A percentile compares a stretch with the other conserved stretches of the same genome.
These are phyloP conservation scores for Scelioninae gen. 2 DNA, from an alignment of 2,888 invertebrate species.

Conservation along the genomic window DNA sequence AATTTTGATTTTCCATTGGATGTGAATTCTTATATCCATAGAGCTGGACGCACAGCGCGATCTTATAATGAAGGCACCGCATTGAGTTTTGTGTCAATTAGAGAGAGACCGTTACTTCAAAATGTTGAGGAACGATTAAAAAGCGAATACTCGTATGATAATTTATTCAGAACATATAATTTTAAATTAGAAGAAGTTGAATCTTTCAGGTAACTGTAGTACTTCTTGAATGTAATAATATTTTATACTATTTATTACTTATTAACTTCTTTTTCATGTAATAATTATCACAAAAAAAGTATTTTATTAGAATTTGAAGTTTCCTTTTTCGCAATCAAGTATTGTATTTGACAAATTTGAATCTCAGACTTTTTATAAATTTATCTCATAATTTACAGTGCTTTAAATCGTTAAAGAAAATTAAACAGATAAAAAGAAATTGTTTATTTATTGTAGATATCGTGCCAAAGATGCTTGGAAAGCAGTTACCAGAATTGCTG, in stretches of 20 bases:
- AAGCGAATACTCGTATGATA: constrained; percentile 80
- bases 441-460: constrained; percentile 76
- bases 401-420: too few species aligned
- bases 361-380: too few species aligned
- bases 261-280: too few species aligned
- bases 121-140: constrained; percentile 86
- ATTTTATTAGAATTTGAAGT: too few species aligned
- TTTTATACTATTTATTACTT: too few species aligned
- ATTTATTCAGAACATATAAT: constrained; percentile 86
- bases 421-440: too few species aligned
- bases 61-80: constrained; percentile 92
- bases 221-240: too few species aligned
- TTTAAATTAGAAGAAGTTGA: constrained; percentile 97
- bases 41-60: constrained; percentile 94
- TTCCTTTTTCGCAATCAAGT: too few species aligned
- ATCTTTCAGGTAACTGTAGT: constrained; percentile 82
- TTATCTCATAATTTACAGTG: too few species aligned
- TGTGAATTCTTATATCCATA: constrained; percentile 93
- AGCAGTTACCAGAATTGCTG: constrained; percentile 93
- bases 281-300: too few species aligned
- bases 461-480: constrained; percentile 96
- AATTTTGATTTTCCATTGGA: constrained; percentile 98
- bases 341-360: too few species aligned
- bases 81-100: constrained; percentile 90
- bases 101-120: constrained; percentile 84